These are phyloP conservation scores for Pyrrhosoma nymphula DNA, from an alignment of 2,888 invertebrate species.

Conservation along the genomic window DNA sequence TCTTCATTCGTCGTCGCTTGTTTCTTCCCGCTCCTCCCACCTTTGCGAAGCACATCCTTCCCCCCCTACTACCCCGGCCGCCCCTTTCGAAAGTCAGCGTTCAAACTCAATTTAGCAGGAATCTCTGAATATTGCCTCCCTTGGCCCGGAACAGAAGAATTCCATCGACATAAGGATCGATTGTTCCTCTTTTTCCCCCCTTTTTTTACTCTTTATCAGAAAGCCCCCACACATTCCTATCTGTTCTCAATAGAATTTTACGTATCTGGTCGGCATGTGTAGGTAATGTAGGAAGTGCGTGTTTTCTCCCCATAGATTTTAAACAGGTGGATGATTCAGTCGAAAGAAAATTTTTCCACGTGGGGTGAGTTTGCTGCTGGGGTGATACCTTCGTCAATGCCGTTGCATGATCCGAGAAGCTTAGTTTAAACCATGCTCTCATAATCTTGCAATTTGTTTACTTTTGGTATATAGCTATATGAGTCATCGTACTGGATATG, in stretches of 20 bases:
- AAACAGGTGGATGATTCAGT: background rate
- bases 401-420: too few species aligned
- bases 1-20: background rate
- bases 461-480: too few species aligned
- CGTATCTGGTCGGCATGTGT: background rate
- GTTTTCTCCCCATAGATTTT: background rate
- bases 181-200: constrained; percentile 24
- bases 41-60: background rate
- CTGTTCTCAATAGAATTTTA: background rate
- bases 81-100: background rate
- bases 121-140: constrained; percentile 61
- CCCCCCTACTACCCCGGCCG: background rate
- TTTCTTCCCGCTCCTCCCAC: background rate
- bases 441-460: too few species aligned
- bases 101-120: constrained; percentile 61
- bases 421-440: too few species aligned
- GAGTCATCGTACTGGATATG: too few species aligned
- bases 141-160: background rate
- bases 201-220: background rate
- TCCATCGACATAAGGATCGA: constrained; percentile 52
- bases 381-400: background rate
- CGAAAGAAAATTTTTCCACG: background rate
- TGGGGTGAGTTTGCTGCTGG: background rate
- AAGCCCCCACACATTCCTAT: background rate
- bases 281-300: background rate